Evolutionary conservation across 2,888 invertebrate species (phyloP).

Genomic region (Drosophila niveifrons): DNA sequence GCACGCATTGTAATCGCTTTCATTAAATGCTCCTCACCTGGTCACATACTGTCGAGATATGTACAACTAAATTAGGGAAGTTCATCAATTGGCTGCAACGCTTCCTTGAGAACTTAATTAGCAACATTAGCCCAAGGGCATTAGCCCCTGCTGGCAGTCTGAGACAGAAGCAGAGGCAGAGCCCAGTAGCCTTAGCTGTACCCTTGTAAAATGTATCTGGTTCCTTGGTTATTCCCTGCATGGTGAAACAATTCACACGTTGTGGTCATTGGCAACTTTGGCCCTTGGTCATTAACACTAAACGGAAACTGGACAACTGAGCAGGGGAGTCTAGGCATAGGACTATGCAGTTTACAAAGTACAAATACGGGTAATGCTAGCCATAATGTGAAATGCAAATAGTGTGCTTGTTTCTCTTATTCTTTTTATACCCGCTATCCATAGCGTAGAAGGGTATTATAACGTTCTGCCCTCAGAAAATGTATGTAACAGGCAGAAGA

Average conservation of each 20-base stretch:
- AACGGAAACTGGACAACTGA: conserved; percentile 7
- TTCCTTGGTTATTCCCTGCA: conserved; percentile 7
- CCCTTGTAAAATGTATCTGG: not conserved
- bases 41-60: conserved; percentile 25
- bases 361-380: conserved; percentile 42
- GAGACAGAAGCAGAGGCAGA: conserved; percentile 10
- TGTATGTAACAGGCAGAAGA: too few relatives aligned
- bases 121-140: conserved; percentile 31
- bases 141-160: not conserved
- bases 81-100: conserved; percentile 21
- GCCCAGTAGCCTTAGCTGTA: conserved; percentile 1
- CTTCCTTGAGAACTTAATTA: conserved; percentile 60
- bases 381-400: conserved; percentile 73
- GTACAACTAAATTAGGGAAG: conserved; percentile 50
- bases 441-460: too few relatives aligned
- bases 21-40: conserved; percentile 13
- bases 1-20: not conserved
- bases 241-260: conserved; percentile 64
- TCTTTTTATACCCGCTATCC: too few relatives aligned
- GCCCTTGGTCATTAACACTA: conserved; percentile 49
- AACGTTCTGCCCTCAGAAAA: too few relatives aligned
- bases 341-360: conserved; percentile 16
- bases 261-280: conserved; percentile 36
- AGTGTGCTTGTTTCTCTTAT: conserved; percentile 42
- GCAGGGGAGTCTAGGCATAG: not conserved